These are phyloP conservation scores for Thereva unica DNA, from an alignment of 2,888 invertebrate genomes.

Conservation along the genomic window DNA sequence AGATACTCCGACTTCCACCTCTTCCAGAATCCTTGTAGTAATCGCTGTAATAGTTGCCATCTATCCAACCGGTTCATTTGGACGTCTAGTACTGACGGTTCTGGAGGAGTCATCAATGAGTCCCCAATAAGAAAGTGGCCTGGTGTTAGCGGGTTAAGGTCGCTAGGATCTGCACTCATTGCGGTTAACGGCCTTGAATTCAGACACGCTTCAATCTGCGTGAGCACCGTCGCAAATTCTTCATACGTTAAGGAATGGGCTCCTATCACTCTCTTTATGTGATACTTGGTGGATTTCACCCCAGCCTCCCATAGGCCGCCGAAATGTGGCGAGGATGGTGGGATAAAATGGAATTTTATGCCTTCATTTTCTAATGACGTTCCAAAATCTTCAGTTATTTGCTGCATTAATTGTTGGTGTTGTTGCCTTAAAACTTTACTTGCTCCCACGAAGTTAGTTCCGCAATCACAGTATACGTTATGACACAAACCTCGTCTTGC, in stretches of 20 bases:
- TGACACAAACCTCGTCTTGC: not conserved
- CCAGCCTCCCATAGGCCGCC: constrained; percentile 33
- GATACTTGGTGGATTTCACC: not conserved
- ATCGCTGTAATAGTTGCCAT: no score
- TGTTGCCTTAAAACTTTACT: not conserved
- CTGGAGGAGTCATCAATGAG: not conserved
- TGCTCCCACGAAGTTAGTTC: constrained; percentile 4
- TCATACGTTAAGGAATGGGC: constrained; percentile 9
- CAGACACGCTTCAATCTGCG: constrained; percentile 11
- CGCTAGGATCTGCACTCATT: not conserved
- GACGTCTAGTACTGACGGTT: not conserved
- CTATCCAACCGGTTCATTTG: no score
- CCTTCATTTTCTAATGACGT: not conserved
- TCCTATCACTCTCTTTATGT: not conserved
- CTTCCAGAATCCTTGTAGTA: no score
- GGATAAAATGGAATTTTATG: constrained; percentile 47
- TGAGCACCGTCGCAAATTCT: constrained; percentile 9
- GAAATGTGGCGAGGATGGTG: constrained; percentile 47
- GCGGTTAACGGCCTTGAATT: constrained; percentile 11
- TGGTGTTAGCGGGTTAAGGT: not conserved
- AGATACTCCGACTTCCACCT: no score
- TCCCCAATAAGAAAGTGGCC: constrained; percentile 8
- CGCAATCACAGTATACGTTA: not conserved
- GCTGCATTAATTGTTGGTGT: not conserved
- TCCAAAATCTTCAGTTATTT: not conserved